Conservation (phyloP, 2,113 vertebrate genomes). For the Nothoprocta perdicaria region DNA sequence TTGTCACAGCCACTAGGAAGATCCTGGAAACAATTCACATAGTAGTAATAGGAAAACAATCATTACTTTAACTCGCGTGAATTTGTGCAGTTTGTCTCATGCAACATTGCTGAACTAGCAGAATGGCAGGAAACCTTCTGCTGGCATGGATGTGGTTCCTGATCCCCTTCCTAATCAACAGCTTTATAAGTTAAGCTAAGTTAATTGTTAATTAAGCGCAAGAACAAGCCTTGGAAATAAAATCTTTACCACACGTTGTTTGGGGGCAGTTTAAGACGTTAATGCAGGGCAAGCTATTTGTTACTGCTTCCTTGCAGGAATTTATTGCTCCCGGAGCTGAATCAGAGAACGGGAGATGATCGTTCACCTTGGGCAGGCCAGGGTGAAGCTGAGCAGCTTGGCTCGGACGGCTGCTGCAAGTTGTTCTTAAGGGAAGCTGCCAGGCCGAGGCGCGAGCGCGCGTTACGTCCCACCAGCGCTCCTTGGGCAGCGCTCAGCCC, state of each 20-base stretch:
- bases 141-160: neutral
- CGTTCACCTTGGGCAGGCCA: constrained; percentile 48
- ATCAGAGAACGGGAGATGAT: constrained; percentile 56
- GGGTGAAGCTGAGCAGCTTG: constrained; percentile 43
- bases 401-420: constrained; percentile 42
- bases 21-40: neutral
- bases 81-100: neutral
- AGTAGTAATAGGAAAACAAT: neutral
- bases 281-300: neutral
- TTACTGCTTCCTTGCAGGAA: constrained; percentile 44
- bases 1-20: neutral
- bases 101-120: neutral
- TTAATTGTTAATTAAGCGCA: neutral
- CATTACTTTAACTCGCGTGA: neutral
- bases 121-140: neutral
- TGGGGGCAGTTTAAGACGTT: neutral
- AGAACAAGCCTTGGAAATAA: neutral
- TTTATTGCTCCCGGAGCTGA: constrained; percentile 26
- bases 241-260: neutral
- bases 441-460: constrained; percentile 57
- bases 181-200: neutral
- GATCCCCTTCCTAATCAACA: neutral
- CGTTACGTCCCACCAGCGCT: constrained; percentile 42
- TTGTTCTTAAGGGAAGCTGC: constrained; percentile 55
- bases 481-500: constrained; percentile 52